Percentiles rank a stretch among this genome's conserved stretches.
phyloP scores from a whole-genome alignment of 2,797 vertebrate genomes.

The Atherinosoma microstoma region DNA sequence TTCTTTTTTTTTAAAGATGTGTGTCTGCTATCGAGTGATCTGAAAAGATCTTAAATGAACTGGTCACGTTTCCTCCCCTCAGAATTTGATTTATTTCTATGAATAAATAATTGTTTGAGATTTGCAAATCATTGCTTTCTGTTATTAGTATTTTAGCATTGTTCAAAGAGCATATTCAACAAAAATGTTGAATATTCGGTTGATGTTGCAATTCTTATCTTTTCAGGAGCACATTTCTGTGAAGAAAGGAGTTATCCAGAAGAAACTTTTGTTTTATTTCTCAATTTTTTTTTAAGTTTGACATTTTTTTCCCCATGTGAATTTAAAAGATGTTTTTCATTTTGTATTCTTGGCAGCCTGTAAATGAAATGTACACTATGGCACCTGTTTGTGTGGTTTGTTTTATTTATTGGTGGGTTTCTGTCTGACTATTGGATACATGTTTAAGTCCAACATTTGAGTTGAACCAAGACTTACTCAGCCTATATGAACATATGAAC shows the following conservation, averaged over 20 bases:
- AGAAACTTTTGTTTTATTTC: neutral
- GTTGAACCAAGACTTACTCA: neutral
- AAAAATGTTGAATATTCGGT: neutral
- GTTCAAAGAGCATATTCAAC: neutral
- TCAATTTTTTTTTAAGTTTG: neutral
- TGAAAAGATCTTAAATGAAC: too few relatives aligned
- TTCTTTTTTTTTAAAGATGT: too few relatives aligned
- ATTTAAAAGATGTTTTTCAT: neutral
- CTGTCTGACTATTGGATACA: neutral
- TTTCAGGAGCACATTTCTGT: conserved; percentile 37
- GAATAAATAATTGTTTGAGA: too few relatives aligned
- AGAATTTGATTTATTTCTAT: too few relatives aligned
- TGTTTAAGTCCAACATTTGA: neutral
- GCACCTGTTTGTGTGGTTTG: conserved; percentile 5
- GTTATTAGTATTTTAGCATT: too few relatives aligned
- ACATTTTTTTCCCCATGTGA: neutral
- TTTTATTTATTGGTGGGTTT: conserved; percentile 1
- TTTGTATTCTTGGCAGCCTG: conserved; percentile 6
- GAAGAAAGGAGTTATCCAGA: conserved; percentile 19
- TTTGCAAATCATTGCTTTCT: too few relatives aligned
- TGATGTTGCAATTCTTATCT: neutral
- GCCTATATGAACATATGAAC: neutral
- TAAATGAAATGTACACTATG: conserved; percentile 35
- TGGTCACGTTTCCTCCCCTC: too few relatives aligned
- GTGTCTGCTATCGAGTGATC: too few relatives aligned